Percentiles rank a stretch among this genome's conserved stretches.
Conservation (phyloP, 1,140 invertebrate species). For the Drosophila sulfurigaster region DNA sequence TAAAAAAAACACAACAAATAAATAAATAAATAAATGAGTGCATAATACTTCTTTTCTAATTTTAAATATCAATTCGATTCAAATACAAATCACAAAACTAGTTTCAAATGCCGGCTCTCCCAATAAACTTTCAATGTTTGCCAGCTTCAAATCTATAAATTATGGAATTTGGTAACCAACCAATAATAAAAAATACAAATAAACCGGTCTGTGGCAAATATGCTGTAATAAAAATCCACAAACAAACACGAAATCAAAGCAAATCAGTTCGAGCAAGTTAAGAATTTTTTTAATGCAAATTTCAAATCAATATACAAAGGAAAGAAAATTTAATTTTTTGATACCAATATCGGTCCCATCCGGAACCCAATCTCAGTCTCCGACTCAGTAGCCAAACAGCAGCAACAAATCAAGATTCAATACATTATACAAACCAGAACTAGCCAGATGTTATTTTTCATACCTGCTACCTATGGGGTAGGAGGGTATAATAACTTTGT, state of each 20-base stretch:
- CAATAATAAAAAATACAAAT: conserved; percentile 16
- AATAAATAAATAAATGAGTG: neutral
- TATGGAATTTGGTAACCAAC: conserved; percentile 59
- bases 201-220: conserved; percentile 60
- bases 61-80: conserved; percentile 16
- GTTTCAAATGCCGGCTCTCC: conserved; percentile 43
- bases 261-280: neutral
- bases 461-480: too few relatives aligned
- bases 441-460: conserved; percentile 30
- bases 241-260: conserved; percentile 69
- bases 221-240: conserved; percentile 69
- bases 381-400: conserved; percentile 11
- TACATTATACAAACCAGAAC: conserved; percentile 19
- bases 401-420: conserved; percentile 18
- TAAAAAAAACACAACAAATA: conserved; percentile 4
- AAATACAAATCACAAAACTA: conserved; percentile 37
- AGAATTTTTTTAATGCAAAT: conserved; percentile 18
- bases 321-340: conserved; percentile 3
- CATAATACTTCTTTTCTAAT: conserved; percentile 6
- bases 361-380: conserved; percentile 2
- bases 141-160: conserved; percentile 60
- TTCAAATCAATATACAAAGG: neutral
- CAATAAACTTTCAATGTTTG: conserved; percentile 68
- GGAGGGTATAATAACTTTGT: too few relatives aligned
- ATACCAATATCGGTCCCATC: neutral